Percentiles rank a stretch among this genome's conserved stretches.
These are phyloP conservation scores for Nephila pilipes DNA, from an alignment of 1,140 invertebrate species.

Conservation along the genomic window DNA sequence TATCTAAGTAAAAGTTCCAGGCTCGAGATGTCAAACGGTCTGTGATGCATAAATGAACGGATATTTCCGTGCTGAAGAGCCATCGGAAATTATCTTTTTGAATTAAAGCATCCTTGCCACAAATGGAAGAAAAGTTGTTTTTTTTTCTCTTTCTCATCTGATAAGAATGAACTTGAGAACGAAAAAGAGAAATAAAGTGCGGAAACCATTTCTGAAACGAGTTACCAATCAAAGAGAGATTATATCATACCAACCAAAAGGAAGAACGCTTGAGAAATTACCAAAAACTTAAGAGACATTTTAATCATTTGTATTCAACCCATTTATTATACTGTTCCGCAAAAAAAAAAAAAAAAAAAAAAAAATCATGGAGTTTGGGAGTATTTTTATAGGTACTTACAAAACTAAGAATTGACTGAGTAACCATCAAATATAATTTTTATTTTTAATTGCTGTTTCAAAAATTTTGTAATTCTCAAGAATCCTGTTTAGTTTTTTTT, in stretches of 20 bases:
- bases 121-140: background rate
- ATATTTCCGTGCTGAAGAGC: background rate
- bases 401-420: too few species aligned
- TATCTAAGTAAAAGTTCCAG: background rate
- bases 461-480: too few species aligned
- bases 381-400: too few species aligned
- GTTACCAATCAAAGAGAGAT: background rate
- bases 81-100: conserved; percentile 15
- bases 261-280: background rate
- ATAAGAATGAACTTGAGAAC: background rate
- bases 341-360: too few species aligned
- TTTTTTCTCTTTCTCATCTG: background rate
- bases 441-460: too few species aligned
- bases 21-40: background rate
- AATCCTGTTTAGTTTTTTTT: too few species aligned
- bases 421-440: too few species aligned
- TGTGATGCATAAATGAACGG: background rate
- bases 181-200: background rate
- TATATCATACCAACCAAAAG: background rate
- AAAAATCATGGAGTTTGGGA: too few species aligned
- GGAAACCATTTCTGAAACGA: background rate
- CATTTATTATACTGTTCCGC: too few species aligned
- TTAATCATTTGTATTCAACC: background rate
- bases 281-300: background rate
- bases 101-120: background rate